phyloP scores from a whole-genome alignment of 2,888 invertebrate genomes.

The Sarcophaga caerulescens region DNA sequence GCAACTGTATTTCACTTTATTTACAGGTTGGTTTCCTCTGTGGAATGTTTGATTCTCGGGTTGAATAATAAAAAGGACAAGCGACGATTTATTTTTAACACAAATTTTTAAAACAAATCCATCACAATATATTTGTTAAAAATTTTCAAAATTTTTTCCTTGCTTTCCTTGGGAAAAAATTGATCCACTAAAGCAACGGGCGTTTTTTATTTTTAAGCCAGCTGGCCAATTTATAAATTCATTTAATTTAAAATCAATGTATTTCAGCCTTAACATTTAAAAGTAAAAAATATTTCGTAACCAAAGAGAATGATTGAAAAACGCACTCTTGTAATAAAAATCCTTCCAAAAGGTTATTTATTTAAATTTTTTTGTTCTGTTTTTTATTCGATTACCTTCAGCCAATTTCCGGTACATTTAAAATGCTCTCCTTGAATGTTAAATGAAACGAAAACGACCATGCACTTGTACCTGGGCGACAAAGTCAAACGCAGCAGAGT shows the following conservation, averaged over 20 bases:
- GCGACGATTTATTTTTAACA: no score
- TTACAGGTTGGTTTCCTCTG: no score
- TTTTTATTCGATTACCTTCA: constrained; percentile 20
- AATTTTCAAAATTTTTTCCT: no score
- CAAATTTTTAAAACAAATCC: no score
- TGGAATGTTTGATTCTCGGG: no score
- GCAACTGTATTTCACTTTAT: no score
- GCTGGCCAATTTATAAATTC: no score
- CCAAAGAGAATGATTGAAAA: background rate
- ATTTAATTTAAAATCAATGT: background rate
- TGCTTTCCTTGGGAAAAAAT: no score
- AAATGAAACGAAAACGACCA: background rate
- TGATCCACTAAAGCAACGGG: no score
- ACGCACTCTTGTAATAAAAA: background rate
- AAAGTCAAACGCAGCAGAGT: constrained; percentile 37
- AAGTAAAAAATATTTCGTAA: background rate
- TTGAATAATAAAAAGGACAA: no score
- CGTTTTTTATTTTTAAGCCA: no score
- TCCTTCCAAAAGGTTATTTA: background rate
- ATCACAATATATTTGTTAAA: no score
- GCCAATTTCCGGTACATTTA: constrained; percentile 11
- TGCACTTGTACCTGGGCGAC: constrained; percentile 35
- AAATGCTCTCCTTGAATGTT: constrained; percentile 34
- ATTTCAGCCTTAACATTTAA: background rate
- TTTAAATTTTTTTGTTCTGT: background rate